These are phyloP conservation scores for Phragmatobia fuliginosa DNA, from an alignment of 2,888 invertebrate genomes.

Conservation along the genomic window DNA sequence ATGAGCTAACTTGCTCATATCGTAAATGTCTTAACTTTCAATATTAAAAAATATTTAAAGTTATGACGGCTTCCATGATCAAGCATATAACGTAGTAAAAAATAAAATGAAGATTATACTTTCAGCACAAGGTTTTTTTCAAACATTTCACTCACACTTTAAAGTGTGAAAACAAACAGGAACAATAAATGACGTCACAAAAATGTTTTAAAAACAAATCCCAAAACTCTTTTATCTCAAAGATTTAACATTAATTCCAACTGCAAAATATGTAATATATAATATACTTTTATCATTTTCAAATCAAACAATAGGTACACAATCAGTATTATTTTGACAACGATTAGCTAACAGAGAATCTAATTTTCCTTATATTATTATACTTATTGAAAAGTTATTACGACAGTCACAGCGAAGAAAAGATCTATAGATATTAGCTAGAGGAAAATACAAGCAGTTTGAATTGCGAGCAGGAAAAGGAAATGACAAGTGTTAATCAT, in stretches of 20 bases:
- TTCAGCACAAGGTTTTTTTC: constrained; percentile 32
- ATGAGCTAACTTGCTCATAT: constrained; percentile 36
- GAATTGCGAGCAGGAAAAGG: constrained; percentile 44
- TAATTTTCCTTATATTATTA: constrained; percentile 62
- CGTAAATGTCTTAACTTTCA: too few species aligned
- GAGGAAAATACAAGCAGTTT: constrained; percentile 25
- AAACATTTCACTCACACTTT: constrained; percentile 24
- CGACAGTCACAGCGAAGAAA: constrained; percentile 48
- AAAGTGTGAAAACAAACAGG: constrained; percentile 22
- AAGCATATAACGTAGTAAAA: constrained; percentile 42
- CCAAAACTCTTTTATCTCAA: constrained; percentile 60
- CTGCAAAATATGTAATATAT: constrained; percentile 60
- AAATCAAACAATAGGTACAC: constrained; percentile 70
- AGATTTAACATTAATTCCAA: constrained; percentile 68
- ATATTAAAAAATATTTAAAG: constrained; percentile 49
- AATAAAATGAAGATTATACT: constrained; percentile 37
- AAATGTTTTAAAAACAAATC: constrained; percentile 53
- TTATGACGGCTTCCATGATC: constrained; percentile 39
- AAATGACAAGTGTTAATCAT: neutral
- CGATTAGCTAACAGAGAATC: constrained; percentile 73
- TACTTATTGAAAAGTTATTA: constrained; percentile 49
- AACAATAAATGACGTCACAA: constrained; percentile 41
- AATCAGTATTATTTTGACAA: constrained; percentile 69
- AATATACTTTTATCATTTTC: constrained; percentile 59
- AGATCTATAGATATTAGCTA: constrained; percentile 39